Evolutionary conservation across 2,888 invertebrate genomes (phyloP), one percentile per base, ranked within the genome.

Genomic region (Caenorhabditis sp.): DNA sequence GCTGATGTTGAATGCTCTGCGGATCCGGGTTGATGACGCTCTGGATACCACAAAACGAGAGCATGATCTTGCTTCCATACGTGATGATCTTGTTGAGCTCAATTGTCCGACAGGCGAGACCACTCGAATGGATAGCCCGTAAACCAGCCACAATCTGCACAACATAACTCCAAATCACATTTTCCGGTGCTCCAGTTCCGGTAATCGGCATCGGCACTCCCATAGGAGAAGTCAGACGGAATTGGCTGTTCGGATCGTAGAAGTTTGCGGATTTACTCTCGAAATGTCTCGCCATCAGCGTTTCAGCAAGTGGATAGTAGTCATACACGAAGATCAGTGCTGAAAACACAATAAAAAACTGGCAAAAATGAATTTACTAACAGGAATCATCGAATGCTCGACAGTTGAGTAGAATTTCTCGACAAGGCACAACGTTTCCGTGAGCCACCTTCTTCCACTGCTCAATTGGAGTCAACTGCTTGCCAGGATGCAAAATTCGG

Each of bases 271-370:
- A 32, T 35, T 39, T 53, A 26, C 55, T 39, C 24, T 87, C 89
- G 89, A 97, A 94, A 91, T 95, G 95, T 89, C 94, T 94, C 83
- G 92, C 92, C 91, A 95, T 92, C 84, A 99, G 90, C 0, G 96
- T 96, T 89, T 94, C 94, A 66, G 95, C 94, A 62, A 94, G 93
- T 26, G 97, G 94, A 91, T 95, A 94, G 91, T 94, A 98, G 89
- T 96, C 95, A 90, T 96, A 98, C 63, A 96, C 95, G 90, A 98
- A 94, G 85, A 98, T 93, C 92, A 97, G 92, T 68, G 98, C 96
- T 95, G 90, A 32, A 85, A 77, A 6, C 9, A 46, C 2, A 24
- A 41, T 30, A 32, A 46, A 27, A 8, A 35, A 45, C 30, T 27
- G 1, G 20, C 13, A n/a, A 37, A 4, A 11, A 22, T 9, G 56